A percentile compares a stretch with the other conserved stretches of the same genome.
Conservation (phyloP, 1,140 invertebrate genomes). For the Ceratina australensis region DNA sequence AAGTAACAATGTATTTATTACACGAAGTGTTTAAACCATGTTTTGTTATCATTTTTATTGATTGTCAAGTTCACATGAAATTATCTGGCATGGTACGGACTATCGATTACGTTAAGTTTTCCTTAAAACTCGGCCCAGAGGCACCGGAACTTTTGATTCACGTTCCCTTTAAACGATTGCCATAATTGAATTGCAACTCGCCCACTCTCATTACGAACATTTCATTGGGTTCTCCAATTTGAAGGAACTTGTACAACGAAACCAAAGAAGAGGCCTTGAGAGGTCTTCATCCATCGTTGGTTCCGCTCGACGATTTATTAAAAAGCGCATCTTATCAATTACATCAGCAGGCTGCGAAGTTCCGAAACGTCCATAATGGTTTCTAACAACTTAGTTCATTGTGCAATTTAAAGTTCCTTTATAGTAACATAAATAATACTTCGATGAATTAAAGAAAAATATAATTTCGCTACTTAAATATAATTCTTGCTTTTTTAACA, state of each 20-base stretch:
- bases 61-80: neutral
- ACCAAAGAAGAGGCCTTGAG: slow-evolving; percentile 37
- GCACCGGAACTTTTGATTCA: slow-evolving; percentile 2
- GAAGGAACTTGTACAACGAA: slow-evolving; percentile 38
- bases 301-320: slow-evolving; percentile 36
- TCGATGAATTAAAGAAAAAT: no score
- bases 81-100: neutral
- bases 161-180: slow-evolving; percentile 42
- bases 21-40: no score
- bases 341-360: slow-evolving; percentile 46
- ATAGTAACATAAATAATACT: no score
- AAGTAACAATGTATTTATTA: no score
- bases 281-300: slow-evolving; percentile 19
- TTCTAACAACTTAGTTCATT: no score
- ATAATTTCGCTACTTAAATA: no score
- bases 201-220: slow-evolving; percentile 44
- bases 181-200: slow-evolving; percentile 46
- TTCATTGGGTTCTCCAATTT: slow-evolving; percentile 52
- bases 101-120: neutral
- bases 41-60: no score
- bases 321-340: slow-evolving; percentile 41
- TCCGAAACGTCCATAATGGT: slow-evolving; percentile 20
- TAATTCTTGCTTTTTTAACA: no score
- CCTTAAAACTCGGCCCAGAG: neutral
- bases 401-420: no score